phyloP scores from a whole-genome alignment of 2,113 vertebrate genomes.

The Myodes glareolus region DNA sequence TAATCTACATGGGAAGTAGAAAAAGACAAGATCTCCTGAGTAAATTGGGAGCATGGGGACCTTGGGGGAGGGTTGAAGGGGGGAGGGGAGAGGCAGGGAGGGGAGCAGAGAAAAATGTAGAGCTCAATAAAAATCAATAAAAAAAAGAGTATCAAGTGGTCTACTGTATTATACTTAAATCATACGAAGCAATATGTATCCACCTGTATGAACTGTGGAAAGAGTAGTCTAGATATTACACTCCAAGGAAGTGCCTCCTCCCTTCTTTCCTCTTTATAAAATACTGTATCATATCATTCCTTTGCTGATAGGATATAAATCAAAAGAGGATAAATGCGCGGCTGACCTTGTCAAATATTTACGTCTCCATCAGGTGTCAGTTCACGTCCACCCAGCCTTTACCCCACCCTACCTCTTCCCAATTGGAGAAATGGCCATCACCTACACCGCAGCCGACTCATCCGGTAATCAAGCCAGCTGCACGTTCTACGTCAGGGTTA shows the following conservation, averaged over 20 bases:
- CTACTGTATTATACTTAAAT: neutral
- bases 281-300: neutral
- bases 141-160: neutral
- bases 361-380: conserved; percentile 87
- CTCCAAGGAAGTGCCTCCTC: neutral
- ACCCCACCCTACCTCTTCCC: conserved; percentile 93
- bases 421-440: conserved; percentile 92
- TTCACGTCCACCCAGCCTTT: conserved; percentile 94
- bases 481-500: conserved; percentile 93
- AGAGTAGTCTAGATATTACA: neutral
- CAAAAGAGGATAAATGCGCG: neutral
- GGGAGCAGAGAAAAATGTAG: too few relatives aligned
- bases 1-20: too few relatives aligned
- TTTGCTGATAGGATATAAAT: neutral
- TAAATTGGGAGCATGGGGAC: too few relatives aligned
- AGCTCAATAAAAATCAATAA: too few relatives aligned
- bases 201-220: neutral
- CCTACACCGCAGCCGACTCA: conserved; percentile 91
- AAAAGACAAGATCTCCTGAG: too few relatives aligned
- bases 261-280: neutral
- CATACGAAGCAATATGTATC: neutral
- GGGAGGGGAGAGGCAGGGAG: too few relatives aligned
- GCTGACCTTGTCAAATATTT: conserved; percentile 54
- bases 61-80: too few relatives aligned
- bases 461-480: conserved; percentile 94